phyloP scores from a whole-genome alignment of 1,140 invertebrate species.

The Yoshiicerus persimilis region DNA sequence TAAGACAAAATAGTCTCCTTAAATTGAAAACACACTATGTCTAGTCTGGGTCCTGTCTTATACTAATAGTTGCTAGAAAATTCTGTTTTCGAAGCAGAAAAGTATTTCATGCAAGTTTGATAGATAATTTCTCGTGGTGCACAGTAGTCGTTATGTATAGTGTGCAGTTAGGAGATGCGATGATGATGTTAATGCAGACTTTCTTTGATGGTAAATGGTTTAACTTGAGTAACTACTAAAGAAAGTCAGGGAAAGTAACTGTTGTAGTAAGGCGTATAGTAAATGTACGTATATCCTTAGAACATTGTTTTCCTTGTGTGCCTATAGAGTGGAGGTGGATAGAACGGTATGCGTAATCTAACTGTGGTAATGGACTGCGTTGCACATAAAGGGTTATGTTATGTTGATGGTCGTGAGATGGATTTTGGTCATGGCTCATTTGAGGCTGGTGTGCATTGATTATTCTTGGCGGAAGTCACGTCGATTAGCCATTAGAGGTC shows the following conservation, averaged over 20 bases:
- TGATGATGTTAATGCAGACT: background rate
- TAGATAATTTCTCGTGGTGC: background rate
- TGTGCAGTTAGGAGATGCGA: background rate
- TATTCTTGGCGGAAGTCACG: constrained; percentile 41
- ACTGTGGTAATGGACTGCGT: constrained; percentile 10
- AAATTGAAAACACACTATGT: background rate
- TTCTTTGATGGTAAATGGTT: background rate
- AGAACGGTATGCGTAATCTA: background rate
- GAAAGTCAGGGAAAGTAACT: background rate
- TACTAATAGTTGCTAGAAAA: background rate
- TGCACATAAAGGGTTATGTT: constrained; percentile 30
- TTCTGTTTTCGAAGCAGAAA: background rate
- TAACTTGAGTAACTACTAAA: background rate
- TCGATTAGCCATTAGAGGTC: constrained; percentile 38
- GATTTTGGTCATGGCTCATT: constrained; percentile 47
- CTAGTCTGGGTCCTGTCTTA: too few species aligned
- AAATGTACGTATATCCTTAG: background rate
- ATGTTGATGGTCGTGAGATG: constrained; percentile 22
- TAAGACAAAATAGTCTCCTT: background rate
- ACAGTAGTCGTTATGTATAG: background rate
- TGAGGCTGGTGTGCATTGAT: constrained; percentile 33
- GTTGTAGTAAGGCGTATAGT: background rate
- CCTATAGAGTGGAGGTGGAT: background rate
- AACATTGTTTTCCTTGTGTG: background rate
- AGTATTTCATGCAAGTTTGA: background rate